phyloP scores from a whole-genome alignment of 1,140 invertebrate genomes.

The Octopus sinensis region DNA sequence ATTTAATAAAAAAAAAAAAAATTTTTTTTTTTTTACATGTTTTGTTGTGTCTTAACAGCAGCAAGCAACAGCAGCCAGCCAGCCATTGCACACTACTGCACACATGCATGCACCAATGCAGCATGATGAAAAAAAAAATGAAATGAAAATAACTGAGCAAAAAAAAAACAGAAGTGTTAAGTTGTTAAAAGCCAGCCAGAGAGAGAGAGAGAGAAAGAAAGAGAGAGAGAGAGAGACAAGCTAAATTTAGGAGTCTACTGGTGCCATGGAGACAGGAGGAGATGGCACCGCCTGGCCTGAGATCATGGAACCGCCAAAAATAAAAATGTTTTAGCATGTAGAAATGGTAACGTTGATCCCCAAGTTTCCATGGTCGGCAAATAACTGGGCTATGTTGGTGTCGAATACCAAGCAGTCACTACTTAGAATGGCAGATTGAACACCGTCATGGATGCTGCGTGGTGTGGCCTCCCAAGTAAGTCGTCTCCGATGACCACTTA shows the following conservation, averaged over 20 bases:
- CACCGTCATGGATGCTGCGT: conserved; percentile 96
- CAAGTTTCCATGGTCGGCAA: conserved; percentile 98
- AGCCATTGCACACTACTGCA: background rate
- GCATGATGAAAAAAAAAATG: background rate
- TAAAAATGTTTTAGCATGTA: conserved; percentile 37
- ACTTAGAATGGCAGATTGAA: conserved; percentile 95
- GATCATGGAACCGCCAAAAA: background rate
- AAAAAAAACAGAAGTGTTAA: background rate
- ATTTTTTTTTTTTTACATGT: background rate
- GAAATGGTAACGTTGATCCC: conserved; percentile 98
- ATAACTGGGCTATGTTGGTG: conserved; percentile 94
- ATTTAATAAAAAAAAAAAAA: background rate
- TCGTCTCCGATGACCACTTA: conserved; percentile 88
- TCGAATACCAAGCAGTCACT: conserved; percentile 99
- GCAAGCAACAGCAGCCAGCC: too few species aligned
- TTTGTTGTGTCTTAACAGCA: too few species aligned
- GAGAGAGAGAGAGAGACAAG: background rate
- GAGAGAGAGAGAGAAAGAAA: background rate
- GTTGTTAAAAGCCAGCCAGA: background rate
- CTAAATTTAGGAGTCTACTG: background rate
- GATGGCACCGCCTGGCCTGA: background rate
- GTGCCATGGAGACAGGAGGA: background rate
- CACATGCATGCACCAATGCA: background rate
- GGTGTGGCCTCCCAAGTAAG: conserved; percentile 99
- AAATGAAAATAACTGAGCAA: background rate